Conservation (phyloP, 35 echinoderm and acorn worm genomes). For the Apostichopus californicus region DNA sequence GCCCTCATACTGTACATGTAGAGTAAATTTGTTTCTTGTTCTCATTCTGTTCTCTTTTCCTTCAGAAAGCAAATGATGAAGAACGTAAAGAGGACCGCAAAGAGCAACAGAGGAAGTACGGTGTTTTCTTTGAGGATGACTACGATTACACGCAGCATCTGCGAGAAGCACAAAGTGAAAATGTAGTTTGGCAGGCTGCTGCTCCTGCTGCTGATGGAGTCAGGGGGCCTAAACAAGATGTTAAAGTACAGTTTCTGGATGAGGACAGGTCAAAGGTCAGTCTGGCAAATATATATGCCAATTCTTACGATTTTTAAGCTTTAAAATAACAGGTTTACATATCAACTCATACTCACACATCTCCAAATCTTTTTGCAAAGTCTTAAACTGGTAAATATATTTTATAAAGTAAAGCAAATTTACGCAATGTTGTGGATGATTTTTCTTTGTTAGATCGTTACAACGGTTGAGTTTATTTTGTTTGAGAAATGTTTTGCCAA, state of each 20-base stretch:
- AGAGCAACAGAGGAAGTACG: slow-evolving; percentile 74
- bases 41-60: neutral
- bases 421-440: no score
- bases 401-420: no score
- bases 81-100: slow-evolving; percentile 31
- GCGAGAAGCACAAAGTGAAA: slow-evolving; percentile 60
- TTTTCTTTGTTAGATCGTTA: no score
- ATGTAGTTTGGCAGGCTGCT: slow-evolving; percentile 39
- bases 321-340: no score
- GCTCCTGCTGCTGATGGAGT: neutral
- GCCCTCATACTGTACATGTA: neutral
- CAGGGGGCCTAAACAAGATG: slow-evolving; percentile 6
- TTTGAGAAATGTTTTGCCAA: no score
- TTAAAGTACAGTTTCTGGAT: slow-evolving; percentile 34
- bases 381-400: no score
- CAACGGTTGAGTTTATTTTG: no score
- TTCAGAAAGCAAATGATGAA: slow-evolving; percentile 7
- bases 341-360: no score
- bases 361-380: no score
- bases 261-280: slow-evolving; percentile 37
- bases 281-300: no score
- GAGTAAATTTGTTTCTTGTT: no score
- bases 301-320: no score
- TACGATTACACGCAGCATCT: slow-evolving; percentile 96
- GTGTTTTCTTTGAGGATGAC: slow-evolving; percentile 93